Evolutionary conservation across 2,797 vertebrate species (phyloP).

Genomic region (Oreochromis grahami): DNA sequence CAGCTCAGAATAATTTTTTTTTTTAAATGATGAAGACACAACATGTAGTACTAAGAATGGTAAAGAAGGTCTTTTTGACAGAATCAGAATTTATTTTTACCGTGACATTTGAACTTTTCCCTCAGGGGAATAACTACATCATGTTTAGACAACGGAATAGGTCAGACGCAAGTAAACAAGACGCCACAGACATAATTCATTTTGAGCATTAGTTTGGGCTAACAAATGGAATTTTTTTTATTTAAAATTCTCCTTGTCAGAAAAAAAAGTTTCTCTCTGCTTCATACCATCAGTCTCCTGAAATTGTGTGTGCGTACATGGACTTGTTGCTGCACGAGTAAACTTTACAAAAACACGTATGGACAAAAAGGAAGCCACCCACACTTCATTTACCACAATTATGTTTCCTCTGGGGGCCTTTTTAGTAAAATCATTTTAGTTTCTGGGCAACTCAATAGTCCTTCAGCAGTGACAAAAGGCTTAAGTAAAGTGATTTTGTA

Average conservation of each 20-base stretch:
- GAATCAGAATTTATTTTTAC: slow-evolving; percentile 26
- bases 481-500: slow-evolving; percentile 43
- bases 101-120: slow-evolving; percentile 44
- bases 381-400: slow-evolving; percentile 51
- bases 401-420: slow-evolving; percentile 20
- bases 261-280: background rate
- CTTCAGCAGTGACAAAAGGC: slow-evolving; percentile 41
- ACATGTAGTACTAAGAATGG: background rate
- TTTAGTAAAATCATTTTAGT: slow-evolving; percentile 55
- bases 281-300: background rate
- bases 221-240: slow-evolving; percentile 14
- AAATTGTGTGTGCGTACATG: background rate
- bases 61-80: slow-evolving; percentile 21
- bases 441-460: slow-evolving; percentile 45
- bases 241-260: background rate
- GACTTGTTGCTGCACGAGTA: background rate
- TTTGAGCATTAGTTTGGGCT: slow-evolving; percentile 22
- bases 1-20: background rate
- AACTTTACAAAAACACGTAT: background rate
- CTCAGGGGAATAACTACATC: slow-evolving; percentile 29
- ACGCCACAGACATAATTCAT: slow-evolving; percentile 11
- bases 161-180: slow-evolving; percentile 43
- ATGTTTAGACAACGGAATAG: slow-evolving; percentile 37
- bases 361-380: slow-evolving; percentile 34
- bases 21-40: background rate